These are phyloP conservation scores for Delphinus delphis DNA, from an alignment of 2,113 vertebrate genomes.

Conservation along the genomic window DNA sequence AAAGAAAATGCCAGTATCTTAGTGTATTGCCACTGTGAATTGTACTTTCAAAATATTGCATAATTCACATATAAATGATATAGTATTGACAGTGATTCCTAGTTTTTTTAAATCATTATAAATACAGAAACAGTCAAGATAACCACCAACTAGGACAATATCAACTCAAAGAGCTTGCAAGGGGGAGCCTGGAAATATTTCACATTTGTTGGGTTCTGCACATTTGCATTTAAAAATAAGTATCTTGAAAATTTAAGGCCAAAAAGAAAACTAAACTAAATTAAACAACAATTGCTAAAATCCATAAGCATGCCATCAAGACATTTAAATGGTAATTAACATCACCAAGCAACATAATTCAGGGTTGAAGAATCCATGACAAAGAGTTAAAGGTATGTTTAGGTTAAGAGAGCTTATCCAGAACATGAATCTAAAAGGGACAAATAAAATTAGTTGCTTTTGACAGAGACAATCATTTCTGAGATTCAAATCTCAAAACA, in stretches of 20 bases:
- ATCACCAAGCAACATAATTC: background rate
- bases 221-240: constrained; percentile 19
- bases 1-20: background rate
- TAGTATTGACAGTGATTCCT: background rate
- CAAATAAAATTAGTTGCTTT: constrained; percentile 9
- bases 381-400: background rate
- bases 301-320: background rate
- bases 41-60: background rate
- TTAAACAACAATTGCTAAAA: background rate
- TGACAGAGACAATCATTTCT: background rate
- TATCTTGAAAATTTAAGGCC: background rate
- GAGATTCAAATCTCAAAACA: constrained; percentile 49
- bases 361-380: background rate
- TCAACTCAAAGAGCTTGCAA: background rate
- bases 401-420: background rate
- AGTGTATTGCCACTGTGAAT: background rate
- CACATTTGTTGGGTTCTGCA: background rate
- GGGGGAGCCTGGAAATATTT: background rate
- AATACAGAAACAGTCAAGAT: background rate
- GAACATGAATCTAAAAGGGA: background rate
- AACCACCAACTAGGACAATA: background rate
- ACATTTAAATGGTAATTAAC: background rate
- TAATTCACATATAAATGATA: background rate
- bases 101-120: background rate
- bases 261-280: constrained; percentile 11